These are phyloP conservation scores for Epirrita christyi DNA, from an alignment of 2,888 invertebrate species.

Conservation along the genomic window DNA sequence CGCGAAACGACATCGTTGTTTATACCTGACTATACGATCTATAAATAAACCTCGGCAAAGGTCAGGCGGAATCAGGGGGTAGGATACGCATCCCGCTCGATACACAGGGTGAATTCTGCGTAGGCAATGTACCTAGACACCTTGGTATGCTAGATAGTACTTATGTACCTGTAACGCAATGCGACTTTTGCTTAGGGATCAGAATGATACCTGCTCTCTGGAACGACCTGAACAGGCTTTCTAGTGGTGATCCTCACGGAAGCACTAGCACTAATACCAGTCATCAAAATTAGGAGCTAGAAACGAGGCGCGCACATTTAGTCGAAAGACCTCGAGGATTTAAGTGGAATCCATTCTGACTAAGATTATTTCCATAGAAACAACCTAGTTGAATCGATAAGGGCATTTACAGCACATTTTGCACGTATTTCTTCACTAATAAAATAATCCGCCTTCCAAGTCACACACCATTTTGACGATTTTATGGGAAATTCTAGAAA, in stretches of 20 bases:
- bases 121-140: constrained; percentile 3
- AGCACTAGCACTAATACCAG: constrained; percentile 78
- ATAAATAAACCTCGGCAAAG: constrained; percentile 73
- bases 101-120: constrained; percentile 11
- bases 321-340: constrained; percentile 40
- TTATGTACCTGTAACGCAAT: constrained; percentile 30
- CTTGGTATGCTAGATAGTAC: no score
- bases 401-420: constrained; percentile 58
- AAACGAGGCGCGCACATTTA: constrained; percentile 45
- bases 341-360: constrained; percentile 47
- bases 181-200: constrained; percentile 26
- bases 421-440: constrained; percentile 56
- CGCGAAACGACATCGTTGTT: constrained; percentile 63
- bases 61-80: constrained; percentile 69
- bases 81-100: constrained; percentile 15
- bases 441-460: constrained; percentile 49
- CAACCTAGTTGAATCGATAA: constrained; percentile 73
- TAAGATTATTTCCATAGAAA: constrained; percentile 73
- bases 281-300: constrained; percentile 64
- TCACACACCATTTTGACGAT: constrained; percentile 57
- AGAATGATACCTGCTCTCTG: constrained; percentile 57
- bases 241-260: constrained; percentile 74
- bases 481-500: constrained; percentile 36
- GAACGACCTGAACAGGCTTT: constrained; percentile 54
- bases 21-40: constrained; percentile 65